Conservation (phyloP, 92 coral and sea anemone genomes). For the Diadumene lineata region DNA sequence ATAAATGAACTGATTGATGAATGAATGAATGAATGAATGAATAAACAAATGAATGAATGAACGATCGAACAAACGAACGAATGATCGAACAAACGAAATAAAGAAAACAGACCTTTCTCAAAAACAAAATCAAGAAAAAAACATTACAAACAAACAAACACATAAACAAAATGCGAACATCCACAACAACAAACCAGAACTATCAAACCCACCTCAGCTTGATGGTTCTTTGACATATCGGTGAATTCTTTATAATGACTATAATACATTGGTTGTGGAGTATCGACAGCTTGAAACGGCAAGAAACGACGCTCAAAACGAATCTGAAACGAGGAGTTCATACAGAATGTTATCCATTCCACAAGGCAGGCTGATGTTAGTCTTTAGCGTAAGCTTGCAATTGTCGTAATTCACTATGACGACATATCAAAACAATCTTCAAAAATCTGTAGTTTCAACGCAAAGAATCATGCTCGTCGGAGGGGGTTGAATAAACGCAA, state of each 20-base stretch:
- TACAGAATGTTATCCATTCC: too few relatives aligned
- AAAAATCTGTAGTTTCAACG: too few relatives aligned
- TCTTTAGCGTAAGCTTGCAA: too few relatives aligned
- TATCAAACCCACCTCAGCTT: constrained; percentile 54
- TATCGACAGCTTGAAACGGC: constrained; percentile 95
- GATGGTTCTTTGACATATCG: constrained; percentile 70
- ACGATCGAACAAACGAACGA: not conserved
- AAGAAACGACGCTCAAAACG: constrained; percentile 96
- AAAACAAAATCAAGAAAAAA: not conserved
- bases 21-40: not conserved
- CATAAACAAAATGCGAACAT: too few relatives aligned
- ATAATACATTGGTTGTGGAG: constrained; percentile 94
- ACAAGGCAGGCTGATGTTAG: too few relatives aligned
- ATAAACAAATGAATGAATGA: not conserved
- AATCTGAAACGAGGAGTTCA: constrained; percentile 54
- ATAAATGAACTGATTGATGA: too few relatives aligned
- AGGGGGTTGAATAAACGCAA: too few relatives aligned
- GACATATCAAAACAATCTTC: too few relatives aligned
- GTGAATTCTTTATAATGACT: constrained; percentile 78
- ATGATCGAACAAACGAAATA: not conserved
- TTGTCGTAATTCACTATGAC: too few relatives aligned
- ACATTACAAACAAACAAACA: not conserved
- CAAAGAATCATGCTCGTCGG: too few relatives aligned
- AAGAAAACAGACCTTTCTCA: not conserved
- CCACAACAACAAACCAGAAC: too few relatives aligned